A percentile compares a stretch with the other conserved stretches of the same genome.
phyloP scores from a whole-genome alignment of 2,888 invertebrate species.

The Dione juno region DNA sequence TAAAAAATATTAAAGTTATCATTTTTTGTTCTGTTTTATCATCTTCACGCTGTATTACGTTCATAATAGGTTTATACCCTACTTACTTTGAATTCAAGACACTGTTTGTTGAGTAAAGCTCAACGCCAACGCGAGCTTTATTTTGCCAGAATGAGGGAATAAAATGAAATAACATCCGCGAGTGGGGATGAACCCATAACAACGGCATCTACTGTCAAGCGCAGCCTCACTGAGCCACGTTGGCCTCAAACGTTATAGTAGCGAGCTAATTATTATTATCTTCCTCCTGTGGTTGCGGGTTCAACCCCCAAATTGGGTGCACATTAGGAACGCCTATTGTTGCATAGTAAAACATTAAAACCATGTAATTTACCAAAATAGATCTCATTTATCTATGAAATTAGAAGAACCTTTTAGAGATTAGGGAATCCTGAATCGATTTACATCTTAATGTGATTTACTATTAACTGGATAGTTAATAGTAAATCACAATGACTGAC shows the following conservation, averaged over 20 bases:
- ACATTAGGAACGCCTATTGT: slow-evolving; percentile 72
- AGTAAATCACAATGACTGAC: no score
- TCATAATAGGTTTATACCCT: no score
- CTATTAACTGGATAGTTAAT: not conserved
- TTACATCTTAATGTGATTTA: slow-evolving; percentile 12
- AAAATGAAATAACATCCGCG: no score
- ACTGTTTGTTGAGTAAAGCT: no score
- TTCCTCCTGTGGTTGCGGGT: slow-evolving; percentile 57
- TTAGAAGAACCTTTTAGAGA: slow-evolving; percentile 45
- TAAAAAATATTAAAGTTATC: not conserved
- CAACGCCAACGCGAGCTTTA: no score
- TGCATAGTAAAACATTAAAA: slow-evolving; percentile 59
- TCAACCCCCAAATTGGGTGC: slow-evolving; percentile 63
- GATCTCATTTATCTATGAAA: slow-evolving; percentile 67
- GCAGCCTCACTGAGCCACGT: no score
- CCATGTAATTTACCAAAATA: slow-evolving; percentile 74
- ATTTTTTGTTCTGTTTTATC: no score
- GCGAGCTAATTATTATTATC: slow-evolving; percentile 39
- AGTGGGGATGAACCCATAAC: no score
- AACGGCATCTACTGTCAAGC: no score
- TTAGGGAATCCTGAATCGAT: slow-evolving; percentile 12
- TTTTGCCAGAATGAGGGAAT: no score
- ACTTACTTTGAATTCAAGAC: no score
- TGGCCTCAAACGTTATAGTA: slow-evolving; percentile 20
- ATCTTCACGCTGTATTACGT: no score